Base-by-base conservation (phyloP, 2,888 invertebrate genomes). In the Leptodirus hochenwartii region DNA sequence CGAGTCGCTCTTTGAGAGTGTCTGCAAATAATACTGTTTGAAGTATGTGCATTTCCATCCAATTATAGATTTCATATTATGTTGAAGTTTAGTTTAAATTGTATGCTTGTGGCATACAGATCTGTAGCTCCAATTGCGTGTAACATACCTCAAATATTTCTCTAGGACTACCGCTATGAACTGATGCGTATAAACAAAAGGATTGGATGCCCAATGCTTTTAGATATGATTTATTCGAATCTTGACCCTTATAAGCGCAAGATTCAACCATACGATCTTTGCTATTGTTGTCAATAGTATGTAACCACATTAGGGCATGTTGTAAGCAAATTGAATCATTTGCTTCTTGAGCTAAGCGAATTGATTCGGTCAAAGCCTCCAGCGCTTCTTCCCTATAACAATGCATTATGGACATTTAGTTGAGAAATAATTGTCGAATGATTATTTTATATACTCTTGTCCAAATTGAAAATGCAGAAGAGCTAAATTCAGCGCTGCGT, bases 401-500 rank as follows among this genome's bases (percentile, higher is more conserved):
- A n/a, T n/a, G n/a, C 13, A 31, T 32, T 36, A 25, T 15, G 31
- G 10, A 16, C n/a, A n/a, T 13, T 22, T n/a, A n/a, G n/a, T n/a
- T n/a, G n/a, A n/a, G n/a, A n/a, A 37, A 23, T 27, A 15, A 9
- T 9, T 10, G 17, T 27, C 8, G 6, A 27, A 9, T 27, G 5
- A 27, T 10, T 8, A 17, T 24, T 24, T 9, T 9, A 22, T 29
- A 44, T 56, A 81, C 80, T 67, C 74, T 47, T 82, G 77, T 28
- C 74, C 75, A 53, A 90, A 90, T 42, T 80, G 74, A 26, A 80
- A 78, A 51, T 90, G 85, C 44, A 90, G 62, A 13, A 85, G 77
- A 0, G 88, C 87, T 37, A 91, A 61, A 51, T 88, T 90, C n/a
- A 91, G 61, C 11, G 87, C 82, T 4, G 90, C 87, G 50, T 81